These are phyloP conservation scores for Tetrax tetrax DNA, from an alignment of 2,113 vertebrate species.

Conservation along the genomic window DNA sequence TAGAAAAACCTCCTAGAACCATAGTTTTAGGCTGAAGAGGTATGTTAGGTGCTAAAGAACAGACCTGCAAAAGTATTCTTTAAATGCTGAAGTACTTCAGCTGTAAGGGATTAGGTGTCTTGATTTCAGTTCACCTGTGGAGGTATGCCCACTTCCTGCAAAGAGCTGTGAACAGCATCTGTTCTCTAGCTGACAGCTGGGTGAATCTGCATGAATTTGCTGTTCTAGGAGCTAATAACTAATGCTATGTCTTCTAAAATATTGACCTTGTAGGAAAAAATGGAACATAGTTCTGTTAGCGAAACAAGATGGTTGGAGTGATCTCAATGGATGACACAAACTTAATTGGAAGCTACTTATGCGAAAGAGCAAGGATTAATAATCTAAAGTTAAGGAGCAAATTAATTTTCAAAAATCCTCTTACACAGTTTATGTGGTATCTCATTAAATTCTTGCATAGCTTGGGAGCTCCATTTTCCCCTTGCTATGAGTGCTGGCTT, in stretches of 20 bases:
- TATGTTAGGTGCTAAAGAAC: not conserved
- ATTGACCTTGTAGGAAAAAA: not conserved
- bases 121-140: not conserved
- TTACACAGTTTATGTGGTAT: not conserved
- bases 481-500: not conserved
- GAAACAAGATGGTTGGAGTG: not conserved
- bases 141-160: not conserved
- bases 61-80: not conserved
- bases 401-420: not conserved
- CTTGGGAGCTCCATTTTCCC: not conserved
- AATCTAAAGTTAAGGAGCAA: not conserved
- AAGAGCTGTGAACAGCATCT: not conserved
- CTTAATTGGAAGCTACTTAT: not conserved
- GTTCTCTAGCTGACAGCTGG: not conserved
- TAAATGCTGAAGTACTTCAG: not conserved
- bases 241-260: not conserved
- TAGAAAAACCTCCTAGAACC: not conserved
- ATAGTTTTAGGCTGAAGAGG: not conserved
- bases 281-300: not conserved
- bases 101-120: not conserved
- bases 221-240: not conserved
- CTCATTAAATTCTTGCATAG: not conserved
- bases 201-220: not conserved
- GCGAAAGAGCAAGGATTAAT: not conserved
- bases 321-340: accelerated